phyloP scores from a whole-genome alignment of 2,797 vertebrate species.

The Sebastes kiyomatsui region DNA sequence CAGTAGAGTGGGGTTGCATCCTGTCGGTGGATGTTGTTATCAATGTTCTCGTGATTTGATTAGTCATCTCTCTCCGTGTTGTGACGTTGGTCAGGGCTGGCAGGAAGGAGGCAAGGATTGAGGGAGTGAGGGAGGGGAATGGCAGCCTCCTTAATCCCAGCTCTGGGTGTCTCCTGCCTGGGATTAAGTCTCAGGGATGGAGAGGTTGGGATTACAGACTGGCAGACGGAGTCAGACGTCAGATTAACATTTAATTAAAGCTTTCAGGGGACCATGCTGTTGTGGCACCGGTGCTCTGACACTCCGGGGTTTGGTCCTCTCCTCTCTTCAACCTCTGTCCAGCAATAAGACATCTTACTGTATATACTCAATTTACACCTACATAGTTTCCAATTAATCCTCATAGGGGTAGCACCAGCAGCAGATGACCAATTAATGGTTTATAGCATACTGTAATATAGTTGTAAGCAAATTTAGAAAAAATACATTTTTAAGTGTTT shows the following conservation, averaged over 20 bases:
- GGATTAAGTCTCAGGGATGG: constrained; percentile 72
- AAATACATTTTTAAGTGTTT: background rate
- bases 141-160: constrained; percentile 69
- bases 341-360: background rate
- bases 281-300: constrained; percentile 8
- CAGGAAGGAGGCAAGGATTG: background rate
- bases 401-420: background rate
- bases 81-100: background rate
- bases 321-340: background rate
- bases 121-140: background rate
- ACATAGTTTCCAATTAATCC: background rate
- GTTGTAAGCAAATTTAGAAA: background rate
- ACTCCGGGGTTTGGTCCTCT: background rate
- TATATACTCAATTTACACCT: background rate
- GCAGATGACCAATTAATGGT: background rate
- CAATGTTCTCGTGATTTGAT: background rate
- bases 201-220: constrained; percentile 62
- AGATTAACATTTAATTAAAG: constrained; percentile 79
- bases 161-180: constrained; percentile 59
- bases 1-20: background rate
- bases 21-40: background rate
- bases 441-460: background rate
- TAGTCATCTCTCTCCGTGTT: constrained; percentile 1
- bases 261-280: constrained; percentile 42
- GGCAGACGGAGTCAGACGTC: constrained; percentile 70